phyloP scores from a whole-genome alignment of 2,888 invertebrate genomes.

The Petrolisthes manimaculis region DNA sequence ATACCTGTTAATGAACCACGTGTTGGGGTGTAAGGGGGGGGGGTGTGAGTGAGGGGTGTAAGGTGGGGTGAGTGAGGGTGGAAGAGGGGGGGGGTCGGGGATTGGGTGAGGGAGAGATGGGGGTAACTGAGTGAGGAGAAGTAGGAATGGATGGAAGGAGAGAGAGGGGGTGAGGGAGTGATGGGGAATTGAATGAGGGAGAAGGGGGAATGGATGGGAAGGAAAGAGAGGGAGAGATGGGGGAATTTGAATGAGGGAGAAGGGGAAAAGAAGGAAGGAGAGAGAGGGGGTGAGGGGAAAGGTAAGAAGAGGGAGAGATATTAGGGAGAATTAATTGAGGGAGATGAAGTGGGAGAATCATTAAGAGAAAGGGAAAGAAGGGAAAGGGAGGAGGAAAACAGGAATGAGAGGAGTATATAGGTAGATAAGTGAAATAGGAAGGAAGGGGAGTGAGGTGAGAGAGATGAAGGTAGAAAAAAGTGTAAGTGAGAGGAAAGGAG shows the following conservation, averaged over 20 bases:
- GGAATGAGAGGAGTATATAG: not conserved
- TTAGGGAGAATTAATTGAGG: not conserved
- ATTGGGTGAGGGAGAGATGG: too few species aligned
- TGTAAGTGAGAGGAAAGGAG: not conserved
- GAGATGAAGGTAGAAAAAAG: not conserved
- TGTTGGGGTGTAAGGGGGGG: too few species aligned
- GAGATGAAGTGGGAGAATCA: not conserved
- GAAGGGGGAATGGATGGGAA: too few species aligned
- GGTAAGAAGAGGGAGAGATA: not conserved
- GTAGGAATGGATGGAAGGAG: too few species aligned
- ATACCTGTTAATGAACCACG: too few species aligned
- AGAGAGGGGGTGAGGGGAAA: not conserved
- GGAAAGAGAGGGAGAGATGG: not conserved
- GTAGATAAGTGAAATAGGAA: not conserved
- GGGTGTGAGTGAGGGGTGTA: too few species aligned
- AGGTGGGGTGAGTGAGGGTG: too few species aligned
- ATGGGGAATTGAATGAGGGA: too few species aligned
- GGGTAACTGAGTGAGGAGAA: too few species aligned
- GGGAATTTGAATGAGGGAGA: not conserved
- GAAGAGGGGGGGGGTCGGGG: too few species aligned
- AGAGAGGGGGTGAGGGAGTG: too few species aligned
- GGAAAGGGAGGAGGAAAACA: not conserved
- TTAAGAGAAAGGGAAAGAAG: not conserved
- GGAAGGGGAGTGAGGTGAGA: not conserved
- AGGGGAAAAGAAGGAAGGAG: not conserved